These are phyloP conservation scores for Montifringilla adamsi DNA, from an alignment of 2,113 vertebrate species.

Conservation along the genomic window DNA sequence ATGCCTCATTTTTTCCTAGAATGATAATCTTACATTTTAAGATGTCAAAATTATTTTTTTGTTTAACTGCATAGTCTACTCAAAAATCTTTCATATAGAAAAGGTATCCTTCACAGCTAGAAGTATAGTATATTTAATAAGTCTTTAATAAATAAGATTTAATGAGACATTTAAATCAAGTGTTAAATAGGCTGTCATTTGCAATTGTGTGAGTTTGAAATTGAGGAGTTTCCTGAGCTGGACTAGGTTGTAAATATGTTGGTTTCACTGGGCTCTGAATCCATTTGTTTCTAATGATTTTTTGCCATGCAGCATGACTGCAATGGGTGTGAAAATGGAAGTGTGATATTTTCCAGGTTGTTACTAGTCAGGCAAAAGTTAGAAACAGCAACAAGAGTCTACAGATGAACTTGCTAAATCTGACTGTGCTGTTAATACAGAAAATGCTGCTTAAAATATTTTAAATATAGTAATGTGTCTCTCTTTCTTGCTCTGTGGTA, in stretches of 20 bases:
- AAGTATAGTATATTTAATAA: neutral
- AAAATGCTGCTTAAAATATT: conserved; percentile 71
- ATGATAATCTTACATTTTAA: neutral
- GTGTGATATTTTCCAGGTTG: conserved; percentile 59
- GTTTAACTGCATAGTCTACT: neutral
- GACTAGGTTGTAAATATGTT: neutral
- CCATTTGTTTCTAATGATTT: neutral
- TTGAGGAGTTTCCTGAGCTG: neutral
- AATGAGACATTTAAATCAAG: conserved; percentile 4
- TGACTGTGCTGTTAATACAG: conserved; percentile 67
- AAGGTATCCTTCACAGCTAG: neutral
- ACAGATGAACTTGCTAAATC: conserved; percentile 76
- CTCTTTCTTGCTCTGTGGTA: neutral
- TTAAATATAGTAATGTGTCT: conserved; percentile 61
- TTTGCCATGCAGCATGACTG: neutral
- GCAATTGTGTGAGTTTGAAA: conserved; percentile 11
- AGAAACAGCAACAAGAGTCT: conserved; percentile 76
- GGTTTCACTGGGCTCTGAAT: neutral
- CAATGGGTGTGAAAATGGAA: neutral
- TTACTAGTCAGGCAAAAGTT: conserved; percentile 74
- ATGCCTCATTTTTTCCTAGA: neutral
- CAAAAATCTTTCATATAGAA: neutral
- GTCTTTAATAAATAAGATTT: neutral
- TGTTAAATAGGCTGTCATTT: conserved; percentile 3
- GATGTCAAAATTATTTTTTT: neutral